Evolutionary conservation across 2,113 vertebrate species (phyloP).

Genomic region (Plotosus lineatus): DNA sequence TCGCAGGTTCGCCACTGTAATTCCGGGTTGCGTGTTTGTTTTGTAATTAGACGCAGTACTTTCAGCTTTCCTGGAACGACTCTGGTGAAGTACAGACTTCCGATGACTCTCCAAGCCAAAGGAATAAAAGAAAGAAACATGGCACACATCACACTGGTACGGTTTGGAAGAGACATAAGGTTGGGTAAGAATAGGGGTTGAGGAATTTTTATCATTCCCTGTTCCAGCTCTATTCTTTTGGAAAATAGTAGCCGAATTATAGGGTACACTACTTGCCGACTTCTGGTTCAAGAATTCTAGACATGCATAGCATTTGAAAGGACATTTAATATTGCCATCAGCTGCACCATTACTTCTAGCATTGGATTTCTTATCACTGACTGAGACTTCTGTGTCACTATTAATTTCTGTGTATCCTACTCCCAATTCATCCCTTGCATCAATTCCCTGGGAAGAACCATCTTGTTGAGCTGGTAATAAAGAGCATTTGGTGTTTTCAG

Average conservation of each 20-base stretch:
- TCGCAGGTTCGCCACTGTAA: constrained; percentile 51
- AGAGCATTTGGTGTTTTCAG: constrained; percentile 56
- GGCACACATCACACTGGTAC: constrained; percentile 85
- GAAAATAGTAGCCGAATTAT: constrained; percentile 84
- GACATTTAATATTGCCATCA: constrained; percentile 69
- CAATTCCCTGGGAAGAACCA: constrained; percentile 54
- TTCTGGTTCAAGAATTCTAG: constrained; percentile 83
- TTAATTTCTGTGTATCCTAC: constrained; percentile 56
- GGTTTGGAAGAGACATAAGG: constrained; percentile 80
- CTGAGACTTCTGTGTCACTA: constrained; percentile 54
- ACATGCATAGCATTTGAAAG: constrained; percentile 85
- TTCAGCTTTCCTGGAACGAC: constrained; percentile 66
- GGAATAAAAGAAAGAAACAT: constrained; percentile 89
- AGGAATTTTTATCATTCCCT: constrained; percentile 59
- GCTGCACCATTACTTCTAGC: constrained; percentile 59
- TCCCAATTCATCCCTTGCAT: constrained; percentile 61
- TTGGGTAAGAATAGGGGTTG: constrained; percentile 53
- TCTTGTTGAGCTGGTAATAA: constrained; percentile 45
- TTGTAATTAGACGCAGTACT: constrained; percentile 45
- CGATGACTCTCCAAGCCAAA: constrained; percentile 90
- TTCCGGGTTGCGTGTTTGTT: constrained; percentile 43
- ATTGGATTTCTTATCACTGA: constrained; percentile 56
- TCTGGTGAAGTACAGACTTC: constrained; percentile 88
- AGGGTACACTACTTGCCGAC: constrained; percentile 84
- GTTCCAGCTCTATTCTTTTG: constrained; percentile 82